Conservation (phyloP, 2,888 invertebrate species). For the Cheilosia scutellata region DNA sequence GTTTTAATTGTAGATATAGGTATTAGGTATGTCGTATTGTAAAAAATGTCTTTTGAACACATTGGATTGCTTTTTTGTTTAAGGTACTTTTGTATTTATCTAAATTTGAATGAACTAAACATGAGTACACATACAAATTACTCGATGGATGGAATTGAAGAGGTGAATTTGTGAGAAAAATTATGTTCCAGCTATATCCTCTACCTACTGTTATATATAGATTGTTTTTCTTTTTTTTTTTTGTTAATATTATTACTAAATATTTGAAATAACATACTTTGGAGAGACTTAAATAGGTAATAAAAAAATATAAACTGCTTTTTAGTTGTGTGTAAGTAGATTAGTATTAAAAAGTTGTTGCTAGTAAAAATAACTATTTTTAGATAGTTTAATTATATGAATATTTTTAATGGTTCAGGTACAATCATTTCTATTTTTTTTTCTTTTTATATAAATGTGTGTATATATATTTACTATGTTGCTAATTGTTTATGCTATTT, state of each 20-base stretch:
- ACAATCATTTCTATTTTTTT: conserved; percentile 74
- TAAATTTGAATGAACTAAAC: conserved; percentile 47
- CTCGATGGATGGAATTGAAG: conserved; percentile 33
- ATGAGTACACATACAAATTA: not conserved
- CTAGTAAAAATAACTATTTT: conserved; percentile 71
- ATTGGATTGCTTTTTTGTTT: conserved; percentile 69
- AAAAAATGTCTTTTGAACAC: conserved; percentile 68
- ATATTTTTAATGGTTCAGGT: conserved; percentile 75
- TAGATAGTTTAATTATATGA: conserved; percentile 62
- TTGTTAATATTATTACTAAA: conserved; percentile 23
- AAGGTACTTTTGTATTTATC: conserved; percentile 63
- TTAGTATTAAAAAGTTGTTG: conserved; percentile 57
- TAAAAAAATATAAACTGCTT: conserved; percentile 14
- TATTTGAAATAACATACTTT: not conserved
- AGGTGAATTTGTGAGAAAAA: not conserved
- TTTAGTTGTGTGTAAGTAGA: conserved; percentile 64
- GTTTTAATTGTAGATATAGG: conserved; percentile 4
- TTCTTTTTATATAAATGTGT: conserved; percentile 37
- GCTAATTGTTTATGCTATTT: conserved; percentile 67
- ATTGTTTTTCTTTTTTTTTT: conserved; percentile 6
- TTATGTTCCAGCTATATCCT: conserved; percentile 12
- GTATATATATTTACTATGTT: conserved; percentile 68
- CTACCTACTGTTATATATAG: not conserved
- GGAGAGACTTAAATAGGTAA: conserved; percentile 5
- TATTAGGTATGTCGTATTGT: not conserved